Percentiles rank a stretch among this genome's conserved stretches.
Evolutionary conservation across 2,888 invertebrate species (phyloP).

Genomic region (Leptopilina drosophilae): DNA sequence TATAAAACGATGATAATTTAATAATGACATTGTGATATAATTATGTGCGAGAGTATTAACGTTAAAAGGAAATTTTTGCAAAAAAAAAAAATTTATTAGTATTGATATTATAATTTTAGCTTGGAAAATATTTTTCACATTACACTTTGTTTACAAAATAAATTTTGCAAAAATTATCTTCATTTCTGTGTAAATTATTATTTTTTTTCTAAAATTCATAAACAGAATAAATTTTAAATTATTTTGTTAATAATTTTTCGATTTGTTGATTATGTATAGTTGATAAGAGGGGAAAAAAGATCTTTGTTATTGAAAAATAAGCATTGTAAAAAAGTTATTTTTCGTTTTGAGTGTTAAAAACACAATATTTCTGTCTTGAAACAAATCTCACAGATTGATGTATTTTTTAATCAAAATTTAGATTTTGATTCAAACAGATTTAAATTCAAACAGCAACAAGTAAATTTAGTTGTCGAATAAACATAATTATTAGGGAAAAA

Average conservation of each 20-base stretch:
- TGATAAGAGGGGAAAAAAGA: background rate
- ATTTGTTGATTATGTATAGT: background rate
- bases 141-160: no score
- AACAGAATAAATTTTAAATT: no score
- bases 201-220: no score
- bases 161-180: no score
- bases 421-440: no score
- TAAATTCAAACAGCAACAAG: background rate
- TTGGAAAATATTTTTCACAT: no score
- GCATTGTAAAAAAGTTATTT: background rate
- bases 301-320: background rate
- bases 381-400: background rate
- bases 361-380: background rate
- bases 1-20: background rate
- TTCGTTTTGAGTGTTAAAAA: background rate
- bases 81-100: background rate
- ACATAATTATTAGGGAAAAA: conserved; percentile 42
- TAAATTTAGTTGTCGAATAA: background rate
- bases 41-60: conserved; percentile 23
- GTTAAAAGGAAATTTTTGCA: conserved; percentile 9
- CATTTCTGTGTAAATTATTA: no score
- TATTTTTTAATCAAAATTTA: background rate
- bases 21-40: conserved; percentile 31
- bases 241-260: background rate
- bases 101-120: background rate